Base-by-base conservation (phyloP, 2,888 invertebrate species). In the Cordilura impudica region DNA sequence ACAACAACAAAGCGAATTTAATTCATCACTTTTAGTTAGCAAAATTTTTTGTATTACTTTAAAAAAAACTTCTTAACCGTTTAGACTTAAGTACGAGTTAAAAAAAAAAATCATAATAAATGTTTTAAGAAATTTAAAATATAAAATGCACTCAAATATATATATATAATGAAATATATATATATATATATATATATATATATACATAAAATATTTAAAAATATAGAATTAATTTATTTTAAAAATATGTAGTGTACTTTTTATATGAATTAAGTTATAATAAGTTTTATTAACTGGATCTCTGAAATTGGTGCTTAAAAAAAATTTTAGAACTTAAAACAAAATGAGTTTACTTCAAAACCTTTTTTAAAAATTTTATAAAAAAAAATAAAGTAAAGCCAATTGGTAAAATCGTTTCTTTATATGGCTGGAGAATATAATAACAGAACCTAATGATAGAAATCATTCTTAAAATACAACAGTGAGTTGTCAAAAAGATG, bases 11-110 rank as follows among this genome's bases (percentile, higher is more conserved):
- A 78, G 65, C 78, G 78, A 78, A 78, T 78, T 78, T 78, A 78
- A 78, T 54, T 74, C 60, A 78, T 61, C 70, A 69, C 74, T 54
- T 78, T 78, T 82, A 80, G 81, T 72, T 82, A 82, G 81, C 70
- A 73, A 79, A 81, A 81, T 79, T 83, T 73, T 79, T 73, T 72
- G 10, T 69, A 47, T 12, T n/a, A 61, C 66, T 75, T 76, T 45
- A 74, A 73, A 47, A 35, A 78, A 54, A 58, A 39, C 5, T 65
- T 66, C 18, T 63, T n/a, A n/a, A n/a, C n/a, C n/a, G n/a, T n/a
- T 51, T 23, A 45, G 14, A 65, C 10, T 23, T 67, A 47, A 35
- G 65, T 4, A n/a, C n/a, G n/a, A n/a, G 43, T 63, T 19, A 26
- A 54, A 66, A 65, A 31, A 65, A 35, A 16, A 49, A 51, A n/a